Evolutionary conservation across 2,113 vertebrate species (phyloP), one percentile per base, ranked within the genome.

Genomic region (Xiphophorus hellerii): DNA sequence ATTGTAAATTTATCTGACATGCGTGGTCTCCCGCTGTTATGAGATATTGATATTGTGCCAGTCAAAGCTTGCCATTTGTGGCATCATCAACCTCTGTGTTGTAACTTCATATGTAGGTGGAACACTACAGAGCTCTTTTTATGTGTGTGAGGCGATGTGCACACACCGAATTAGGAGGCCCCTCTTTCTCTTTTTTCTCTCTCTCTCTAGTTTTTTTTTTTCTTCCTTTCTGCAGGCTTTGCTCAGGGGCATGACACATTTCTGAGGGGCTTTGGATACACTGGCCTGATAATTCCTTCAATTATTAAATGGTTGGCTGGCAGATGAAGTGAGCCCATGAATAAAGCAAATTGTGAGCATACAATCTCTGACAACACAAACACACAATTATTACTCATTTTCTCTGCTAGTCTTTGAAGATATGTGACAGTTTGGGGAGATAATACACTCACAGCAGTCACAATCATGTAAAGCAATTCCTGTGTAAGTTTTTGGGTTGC

Each of bases 221-320:
- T 37, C 9, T 37, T 71, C 35, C 71, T 84, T 83, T 74, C 90
- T 83, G 75, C 77, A 67, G 88, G 90, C 87, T 91, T 90, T 90
- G 90, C 91, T 90, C 80, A 77, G 84, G 88, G 93, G 88, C 88
- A 93, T 91, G 90, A 90, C 92, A 94, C 88, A 92, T 92, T 93
- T 93, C 90, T 90, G 79, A 89, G 84, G 88, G 88, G 89, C 87
- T 92, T 92, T 89, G 89, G 90, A 90, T 87, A 88, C 88, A 82
- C 83, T 88, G 77, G 84, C 86, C 89, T 92, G 90, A 91, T 93
- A 93, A 91, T 89, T 91, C 87, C 89, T 89, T 93, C 89, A 92
- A 92, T 92, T 93, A 93, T 92, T 93, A 86, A 92, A 88, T 81
- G 88, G 64, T 81, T 85, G 70, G 86, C 87, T 90, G 84, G 84